phyloP scores from a whole-genome alignment of 2,113 vertebrate genomes.

The Notothenia rossii region DNA sequence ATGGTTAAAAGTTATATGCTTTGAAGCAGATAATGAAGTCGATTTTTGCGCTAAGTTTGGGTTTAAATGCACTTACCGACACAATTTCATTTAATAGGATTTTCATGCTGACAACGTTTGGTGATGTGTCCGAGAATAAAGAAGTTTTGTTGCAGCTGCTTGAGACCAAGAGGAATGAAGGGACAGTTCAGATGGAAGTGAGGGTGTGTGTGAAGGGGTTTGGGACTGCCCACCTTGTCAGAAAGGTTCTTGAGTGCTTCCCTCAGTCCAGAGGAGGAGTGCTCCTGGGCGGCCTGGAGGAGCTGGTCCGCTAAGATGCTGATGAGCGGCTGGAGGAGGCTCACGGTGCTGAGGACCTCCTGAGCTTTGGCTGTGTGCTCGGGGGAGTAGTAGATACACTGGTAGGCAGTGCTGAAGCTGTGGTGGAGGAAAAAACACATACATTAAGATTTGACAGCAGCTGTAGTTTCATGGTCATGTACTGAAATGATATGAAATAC shows the following conservation, averaged over 20 bases:
- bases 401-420: slow-evolving; percentile 94
- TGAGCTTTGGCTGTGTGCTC: slow-evolving; percentile 97
- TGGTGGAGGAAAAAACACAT: not conserved
- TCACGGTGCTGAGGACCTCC: slow-evolving; percentile 94
- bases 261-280: slow-evolving; percentile 89
- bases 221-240: slow-evolving; percentile 89
- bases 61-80: slow-evolving; percentile 11
- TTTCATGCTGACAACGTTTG: not conserved
- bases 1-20: not conserved
- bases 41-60: slow-evolving; percentile 14
- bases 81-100: slow-evolving; percentile 7
- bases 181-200: not conserved
- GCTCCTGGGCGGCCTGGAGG: slow-evolving; percentile 92
- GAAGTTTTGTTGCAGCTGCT: slow-evolving; percentile 14
- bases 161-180: slow-evolving; percentile 23
- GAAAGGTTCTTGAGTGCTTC: slow-evolving; percentile 95
- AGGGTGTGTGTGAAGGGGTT: not conserved
- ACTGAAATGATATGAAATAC: not conserved
- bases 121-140: slow-evolving; percentile 20
- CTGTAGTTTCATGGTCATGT: not conserved
- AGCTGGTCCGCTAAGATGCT: slow-evolving; percentile 91
- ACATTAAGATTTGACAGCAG: not conserved
- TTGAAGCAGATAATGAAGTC: slow-evolving; percentile 14
- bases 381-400: slow-evolving; percentile 99
- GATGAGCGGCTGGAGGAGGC: slow-evolving; percentile 93